Base-by-base conservation (phyloP, 2,113 vertebrate species). In the Hippoglossus stenolepis region DNA sequence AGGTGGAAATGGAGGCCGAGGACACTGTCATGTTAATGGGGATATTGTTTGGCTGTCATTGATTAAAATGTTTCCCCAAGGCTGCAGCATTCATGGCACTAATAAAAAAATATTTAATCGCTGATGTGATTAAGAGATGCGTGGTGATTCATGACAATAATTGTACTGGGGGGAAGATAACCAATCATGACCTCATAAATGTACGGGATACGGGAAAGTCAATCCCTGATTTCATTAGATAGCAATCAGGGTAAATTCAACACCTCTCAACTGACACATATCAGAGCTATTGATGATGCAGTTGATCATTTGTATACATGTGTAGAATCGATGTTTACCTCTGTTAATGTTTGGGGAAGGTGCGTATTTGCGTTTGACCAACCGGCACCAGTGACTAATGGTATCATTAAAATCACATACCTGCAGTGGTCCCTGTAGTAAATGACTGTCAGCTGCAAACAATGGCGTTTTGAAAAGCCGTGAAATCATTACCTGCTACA, bases 1-100 rank as follows among this genome's bases (percentile, higher is more conserved):
- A 70, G 74, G 79, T 76, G 70, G 68, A 70, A 73, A 70, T 66
- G 47, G 85, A 28, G 74, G 73, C 38, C 28, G 56, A 83, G 82
- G 73, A 87, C 86, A 78, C 77, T 60, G 75, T 86, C 75, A 53
- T 64, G 71, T 71, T 91, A 90, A 94, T 89, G 84, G 92, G 89
- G 79, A 88, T 82, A 90, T 91, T 92, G 90, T 93, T 90, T 90
- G 80, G 75, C 78, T 89, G 88, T 77, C 89, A 93, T 85, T 90
- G 92, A 93, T 94, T 92, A 89, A 91, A 93, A 80, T 83, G 72
- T 87, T 91, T 91, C 89, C 87, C 83, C 63, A 58, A 89, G 91
- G 84, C 76, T 72, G 87, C 35, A n/a, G 78, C 75, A 74, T 79
- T 88, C 82, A 82, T 49, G 45, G 81, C 26, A 75, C 82, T 85